These are phyloP conservation scores for Erythrolamprus reginae DNA, from an alignment of 2,113 vertebrate species.

Conservation along the genomic window DNA sequence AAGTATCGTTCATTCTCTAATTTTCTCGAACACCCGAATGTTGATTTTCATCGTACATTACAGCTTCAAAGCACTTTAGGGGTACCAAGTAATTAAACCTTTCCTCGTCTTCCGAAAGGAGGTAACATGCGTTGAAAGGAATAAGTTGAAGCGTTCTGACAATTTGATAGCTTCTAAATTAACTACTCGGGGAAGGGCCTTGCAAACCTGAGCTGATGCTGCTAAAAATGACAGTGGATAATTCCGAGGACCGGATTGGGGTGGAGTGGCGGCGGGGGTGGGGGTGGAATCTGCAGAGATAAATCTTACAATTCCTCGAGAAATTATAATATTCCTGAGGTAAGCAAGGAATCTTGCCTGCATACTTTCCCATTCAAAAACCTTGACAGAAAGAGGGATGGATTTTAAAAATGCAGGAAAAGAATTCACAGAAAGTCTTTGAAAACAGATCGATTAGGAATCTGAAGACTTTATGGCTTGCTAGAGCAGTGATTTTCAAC, in stretches of 20 bases:
- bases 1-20: neutral
- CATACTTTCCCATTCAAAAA: neutral
- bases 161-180: conserved; percentile 23
- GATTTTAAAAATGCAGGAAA: neutral
- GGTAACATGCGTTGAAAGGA: neutral
- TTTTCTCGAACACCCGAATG: conserved; percentile 1
- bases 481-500: too few species aligned
- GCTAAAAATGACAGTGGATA: neutral
- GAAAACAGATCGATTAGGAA: neutral
- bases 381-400: neutral
- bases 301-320: neutral
- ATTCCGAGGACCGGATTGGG: neutral
- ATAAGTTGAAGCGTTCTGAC: conserved; percentile 16
- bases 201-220: neutral
- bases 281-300: neutral
- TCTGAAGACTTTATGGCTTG: neutral
- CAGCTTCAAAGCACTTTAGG: conserved; percentile 6
- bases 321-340: neutral
- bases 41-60: neutral
- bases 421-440: neutral
- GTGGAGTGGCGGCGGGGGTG: accelerated
- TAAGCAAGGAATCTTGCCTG: neutral
- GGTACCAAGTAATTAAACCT: conserved; percentile 21
- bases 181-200: neutral
- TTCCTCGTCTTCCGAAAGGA: neutral